Base-by-base conservation (phyloP, 2,113 vertebrate genomes). In the Carettochelys insculpta region DNA sequence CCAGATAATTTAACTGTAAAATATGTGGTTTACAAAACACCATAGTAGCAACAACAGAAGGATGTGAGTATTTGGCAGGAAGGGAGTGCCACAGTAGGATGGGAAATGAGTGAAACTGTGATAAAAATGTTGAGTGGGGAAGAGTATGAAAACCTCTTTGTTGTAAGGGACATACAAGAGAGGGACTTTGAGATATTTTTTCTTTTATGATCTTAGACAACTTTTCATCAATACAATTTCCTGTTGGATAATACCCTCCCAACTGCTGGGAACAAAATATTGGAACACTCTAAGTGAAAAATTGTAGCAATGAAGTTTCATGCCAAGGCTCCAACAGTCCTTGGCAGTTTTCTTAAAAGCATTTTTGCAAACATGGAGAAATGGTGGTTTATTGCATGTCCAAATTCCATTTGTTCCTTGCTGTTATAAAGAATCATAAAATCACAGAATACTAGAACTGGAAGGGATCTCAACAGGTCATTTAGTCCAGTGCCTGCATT, bases 361-460 rank as follows among this genome's bases (percentile, higher is more conserved):
- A 38, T 58, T 81, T 61, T 53, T 45, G 77, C 1, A 5, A 80
- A 45, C 2, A 16, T 38, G 38, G 38, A n/a, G 61, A 82, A 80
- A 50, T 4, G 24, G 27, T 11, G 41, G 34, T 3, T 25, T 54
- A 47, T 0, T 1, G 34, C 56, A 58, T 25, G 77, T 10, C 25
- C 51, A 25, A 48, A 88, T 47, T 56, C 51, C 41, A 53, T 0
- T 0, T 1, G 1, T 0, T 0, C 9, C 7, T 41, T 75, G 51
- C 43, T 22, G 9, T 5, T 52, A 24, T 1, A 25, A 58, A 78
- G 3, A 10, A 6, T 5, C n/a, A n/a, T n/a, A n/a, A n/a, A n/a
- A n/a, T n/a, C n/a, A n/a, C n/a, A n/a, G n/a, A n/a, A n/a, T n/a
- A n/a, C n/a, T n/a, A n/a, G n/a, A n/a, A n/a, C n/a, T n/a, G n/a